Conservation (phyloP, 1,140 invertebrate genomes). For the Pseudomyrmex sp. region DNA sequence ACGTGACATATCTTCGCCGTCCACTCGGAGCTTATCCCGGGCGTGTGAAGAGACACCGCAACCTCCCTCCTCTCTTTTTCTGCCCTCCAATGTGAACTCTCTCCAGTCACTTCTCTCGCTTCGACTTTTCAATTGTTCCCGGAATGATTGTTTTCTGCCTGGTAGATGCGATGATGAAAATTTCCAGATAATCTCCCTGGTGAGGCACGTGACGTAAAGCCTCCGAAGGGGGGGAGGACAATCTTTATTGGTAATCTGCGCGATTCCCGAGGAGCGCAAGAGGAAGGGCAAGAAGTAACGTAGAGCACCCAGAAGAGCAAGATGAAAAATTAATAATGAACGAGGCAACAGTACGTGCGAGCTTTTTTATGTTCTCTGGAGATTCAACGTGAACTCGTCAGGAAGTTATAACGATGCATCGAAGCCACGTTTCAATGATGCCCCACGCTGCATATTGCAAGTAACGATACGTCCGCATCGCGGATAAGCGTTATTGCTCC, state of each 20-base stretch:
- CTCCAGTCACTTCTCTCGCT: conserved; percentile 8
- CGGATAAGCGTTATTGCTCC: too few species aligned
- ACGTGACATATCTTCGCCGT: conserved; percentile 37
- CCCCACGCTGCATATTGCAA: not conserved
- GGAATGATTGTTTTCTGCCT: conserved; percentile 1
- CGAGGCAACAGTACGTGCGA: conserved; percentile 1
- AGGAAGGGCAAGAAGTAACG: not conserved
- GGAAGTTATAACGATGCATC: conserved; percentile 9
- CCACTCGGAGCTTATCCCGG: conserved; percentile 10
- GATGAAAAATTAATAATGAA: conserved; percentile 55
- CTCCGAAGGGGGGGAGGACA: conserved; percentile 5
- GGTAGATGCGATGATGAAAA: conserved; percentile 35
- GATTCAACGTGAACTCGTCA: not conserved
- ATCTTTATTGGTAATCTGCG: conserved; percentile 40
- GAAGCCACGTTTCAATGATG: not conserved
- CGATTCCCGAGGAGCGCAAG: not conserved
- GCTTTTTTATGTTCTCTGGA: not conserved
- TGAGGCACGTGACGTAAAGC: conserved; percentile 25
- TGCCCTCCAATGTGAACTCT: too few species aligned
- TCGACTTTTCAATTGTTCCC: not conserved
- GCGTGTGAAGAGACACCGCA: conserved; percentile 7
- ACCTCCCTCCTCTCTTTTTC: not conserved
- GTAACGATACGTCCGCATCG: not conserved
- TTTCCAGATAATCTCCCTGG: conserved; percentile 26
- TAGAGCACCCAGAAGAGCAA: conserved; percentile 8